A percentile compares a stretch with the other conserved stretches of the same genome.
phyloP scores from a whole-genome alignment of 2,797 vertebrate genomes.

The Cottoperca gobio region DNA sequence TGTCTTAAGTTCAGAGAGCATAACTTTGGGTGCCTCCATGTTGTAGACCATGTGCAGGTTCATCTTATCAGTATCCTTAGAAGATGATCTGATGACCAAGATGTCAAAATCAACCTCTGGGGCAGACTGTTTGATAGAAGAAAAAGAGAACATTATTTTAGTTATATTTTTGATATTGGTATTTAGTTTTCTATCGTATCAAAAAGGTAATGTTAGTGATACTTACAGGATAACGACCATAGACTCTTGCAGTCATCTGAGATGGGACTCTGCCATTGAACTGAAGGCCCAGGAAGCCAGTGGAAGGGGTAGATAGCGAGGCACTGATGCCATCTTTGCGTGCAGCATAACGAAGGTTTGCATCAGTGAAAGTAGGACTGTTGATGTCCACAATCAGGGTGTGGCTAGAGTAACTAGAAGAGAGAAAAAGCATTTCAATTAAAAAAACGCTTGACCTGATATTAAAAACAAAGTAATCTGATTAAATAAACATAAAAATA shows the following conservation, averaged over 20 bases:
- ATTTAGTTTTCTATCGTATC: background rate
- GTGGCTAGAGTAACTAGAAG: conserved; percentile 65
- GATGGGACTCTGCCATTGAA: conserved; percentile 63
- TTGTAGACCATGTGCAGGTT: conserved; percentile 86
- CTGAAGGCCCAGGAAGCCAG: conserved; percentile 85
- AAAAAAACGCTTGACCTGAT: background rate
- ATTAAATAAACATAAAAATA: conserved; percentile 1
- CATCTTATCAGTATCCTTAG: conserved; percentile 71
- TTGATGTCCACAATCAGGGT: conserved; percentile 80
- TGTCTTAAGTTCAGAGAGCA: conserved; percentile 83
- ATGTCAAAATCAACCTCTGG: conserved; percentile 86
- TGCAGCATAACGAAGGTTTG: conserved; percentile 73
- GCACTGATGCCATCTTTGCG: conserved; percentile 63
- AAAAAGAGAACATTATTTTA: conserved; percentile 10
- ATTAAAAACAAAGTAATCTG: background rate
- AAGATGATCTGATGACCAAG: conserved; percentile 79
- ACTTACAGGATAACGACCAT: conserved; percentile 87
- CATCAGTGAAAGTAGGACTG: conserved; percentile 79
- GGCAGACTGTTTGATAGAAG: conserved; percentile 79
- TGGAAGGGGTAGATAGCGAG: conserved; percentile 72
- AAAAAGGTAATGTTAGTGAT: conserved; percentile 15
- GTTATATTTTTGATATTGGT: background rate
- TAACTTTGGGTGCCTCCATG: conserved; percentile 76
- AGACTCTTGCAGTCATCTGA: conserved; percentile 80
- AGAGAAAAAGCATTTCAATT: conserved; percentile 29